These are phyloP conservation scores for Tyto alba DNA, from an alignment of 2,113 vertebrate genomes.

Conservation along the genomic window DNA sequence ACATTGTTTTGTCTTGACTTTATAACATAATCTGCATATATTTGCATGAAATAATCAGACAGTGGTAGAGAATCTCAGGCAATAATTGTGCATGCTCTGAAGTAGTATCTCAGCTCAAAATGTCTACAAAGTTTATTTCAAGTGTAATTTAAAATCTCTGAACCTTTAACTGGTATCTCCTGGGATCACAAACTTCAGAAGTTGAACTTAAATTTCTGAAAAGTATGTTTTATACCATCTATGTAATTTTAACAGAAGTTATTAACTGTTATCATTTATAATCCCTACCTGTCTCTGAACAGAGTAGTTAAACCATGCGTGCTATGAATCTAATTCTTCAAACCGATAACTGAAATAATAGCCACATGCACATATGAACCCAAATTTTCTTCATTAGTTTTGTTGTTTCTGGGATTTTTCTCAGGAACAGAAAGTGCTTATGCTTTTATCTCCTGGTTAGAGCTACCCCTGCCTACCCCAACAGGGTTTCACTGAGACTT, in stretches of 20 bases:
- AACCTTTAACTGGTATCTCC: neutral
- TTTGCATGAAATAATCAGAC: slow-evolving; percentile 36
- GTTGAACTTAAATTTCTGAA: neutral
- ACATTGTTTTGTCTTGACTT: slow-evolving; percentile 34
- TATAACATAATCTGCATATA: slow-evolving; percentile 25
- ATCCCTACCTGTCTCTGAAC: neutral
- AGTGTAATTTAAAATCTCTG: neutral
- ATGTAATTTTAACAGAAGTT: neutral
- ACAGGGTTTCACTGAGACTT: neutral
- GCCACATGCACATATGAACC: neutral
- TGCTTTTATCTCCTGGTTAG: neutral
- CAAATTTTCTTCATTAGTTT: neutral
- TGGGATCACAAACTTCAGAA: neutral
- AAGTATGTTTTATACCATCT: neutral
- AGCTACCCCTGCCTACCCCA: rapidly evolving
- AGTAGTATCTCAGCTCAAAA: neutral
- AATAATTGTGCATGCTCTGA: neutral
- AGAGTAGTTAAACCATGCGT: neutral
- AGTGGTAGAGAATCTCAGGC: neutral
- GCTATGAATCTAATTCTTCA: neutral
- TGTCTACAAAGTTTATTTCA: neutral
- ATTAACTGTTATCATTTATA: neutral
- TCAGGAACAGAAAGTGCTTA: neutral
- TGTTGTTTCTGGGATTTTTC: neutral
- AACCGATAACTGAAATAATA: neutral